Evolutionary conservation across 1,140 invertebrate genomes (phyloP).

Genomic region (Plutomurus gul): DNA sequence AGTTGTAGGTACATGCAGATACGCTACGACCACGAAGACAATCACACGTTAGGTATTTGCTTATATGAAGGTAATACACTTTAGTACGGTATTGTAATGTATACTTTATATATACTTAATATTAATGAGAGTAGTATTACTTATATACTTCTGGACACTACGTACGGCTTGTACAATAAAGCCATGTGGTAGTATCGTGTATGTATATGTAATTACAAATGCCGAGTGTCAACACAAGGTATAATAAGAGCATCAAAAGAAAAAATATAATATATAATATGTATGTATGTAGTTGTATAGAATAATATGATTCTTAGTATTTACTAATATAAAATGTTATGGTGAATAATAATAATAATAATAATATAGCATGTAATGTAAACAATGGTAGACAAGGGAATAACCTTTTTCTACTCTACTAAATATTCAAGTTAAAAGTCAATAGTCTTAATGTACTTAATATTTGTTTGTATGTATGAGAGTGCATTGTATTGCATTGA

Average conservation of each 20-base stretch:
- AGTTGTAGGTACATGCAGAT: neutral
- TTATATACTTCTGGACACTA: too few species aligned
- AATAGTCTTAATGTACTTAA: too few species aligned
- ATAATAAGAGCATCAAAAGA: conserved; percentile 13
- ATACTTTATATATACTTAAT: neutral
- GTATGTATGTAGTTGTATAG: too few species aligned
- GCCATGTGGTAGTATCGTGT: neutral
- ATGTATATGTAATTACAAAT: neutral
- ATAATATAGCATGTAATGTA: neutral
- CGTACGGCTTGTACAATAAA: too few species aligned
- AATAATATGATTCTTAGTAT: neutral
- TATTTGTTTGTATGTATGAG: too few species aligned
- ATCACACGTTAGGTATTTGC: conserved; percentile 29
- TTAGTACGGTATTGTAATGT: neutral
- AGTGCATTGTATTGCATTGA: too few species aligned
- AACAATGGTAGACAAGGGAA: conserved; percentile 6
- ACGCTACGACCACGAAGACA: conserved; percentile 7
- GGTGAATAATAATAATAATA: conserved; percentile 22
- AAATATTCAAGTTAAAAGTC: too few species aligned
- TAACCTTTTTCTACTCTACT: neutral
- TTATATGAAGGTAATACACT: neutral
- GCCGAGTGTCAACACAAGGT: conserved; percentile 4
- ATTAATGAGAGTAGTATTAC: neutral
- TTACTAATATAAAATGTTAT: neutral
- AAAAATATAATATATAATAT: conserved; percentile 10